Percentiles rank a stretch among this genome's conserved stretches.
Evolutionary conservation across 2,888 invertebrate species (phyloP).

Genomic region (Nycteola revayana): DNA sequence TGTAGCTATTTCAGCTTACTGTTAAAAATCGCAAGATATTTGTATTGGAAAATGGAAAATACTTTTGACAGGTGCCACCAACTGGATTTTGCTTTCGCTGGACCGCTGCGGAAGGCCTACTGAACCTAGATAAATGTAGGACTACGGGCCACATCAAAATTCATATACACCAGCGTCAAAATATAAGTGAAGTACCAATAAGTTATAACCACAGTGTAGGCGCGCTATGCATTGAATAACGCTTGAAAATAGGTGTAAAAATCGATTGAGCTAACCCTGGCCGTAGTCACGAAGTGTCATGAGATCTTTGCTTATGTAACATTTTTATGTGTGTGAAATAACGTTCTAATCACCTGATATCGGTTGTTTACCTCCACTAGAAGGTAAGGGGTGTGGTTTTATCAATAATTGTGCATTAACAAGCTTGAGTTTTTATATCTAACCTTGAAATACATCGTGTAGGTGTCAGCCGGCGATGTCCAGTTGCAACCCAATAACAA

Average conservation of each 20-base stretch:
- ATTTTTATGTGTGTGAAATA: conserved; percentile 65
- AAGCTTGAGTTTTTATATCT: conserved; percentile 25
- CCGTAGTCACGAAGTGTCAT: conserved; percentile 59
- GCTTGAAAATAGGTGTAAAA: conserved; percentile 47
- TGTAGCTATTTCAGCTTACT: conserved; percentile 4
- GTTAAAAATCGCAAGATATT: conserved; percentile 7
- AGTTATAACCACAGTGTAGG: conserved; percentile 44
- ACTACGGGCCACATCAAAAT: conserved; percentile 59
- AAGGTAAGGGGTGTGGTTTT: conserved; percentile 65
- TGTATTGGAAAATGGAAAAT: conserved; percentile 14
- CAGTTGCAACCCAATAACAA: conserved; percentile 24
- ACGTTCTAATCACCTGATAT: conserved; percentile 54
- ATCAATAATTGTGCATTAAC: conserved; percentile 27
- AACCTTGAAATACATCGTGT: conserved; percentile 58
- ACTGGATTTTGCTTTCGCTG: conserved; percentile 35
- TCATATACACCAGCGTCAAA: conserved; percentile 57
- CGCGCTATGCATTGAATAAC: conserved; percentile 62
- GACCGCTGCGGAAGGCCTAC: conserved; percentile 38
- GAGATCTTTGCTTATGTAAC: conserved; percentile 75
- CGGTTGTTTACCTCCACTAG: conserved; percentile 60
- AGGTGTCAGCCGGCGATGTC: conserved; percentile 39
- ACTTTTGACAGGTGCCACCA: conserved; percentile 28
- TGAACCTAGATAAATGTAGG: conserved; percentile 73
- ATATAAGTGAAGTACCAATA: conserved; percentile 70
- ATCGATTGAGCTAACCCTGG: conserved; percentile 45